phyloP scores from a whole-genome alignment of 92 coral and sea anemone species.

The Muricea muricata region DNA sequence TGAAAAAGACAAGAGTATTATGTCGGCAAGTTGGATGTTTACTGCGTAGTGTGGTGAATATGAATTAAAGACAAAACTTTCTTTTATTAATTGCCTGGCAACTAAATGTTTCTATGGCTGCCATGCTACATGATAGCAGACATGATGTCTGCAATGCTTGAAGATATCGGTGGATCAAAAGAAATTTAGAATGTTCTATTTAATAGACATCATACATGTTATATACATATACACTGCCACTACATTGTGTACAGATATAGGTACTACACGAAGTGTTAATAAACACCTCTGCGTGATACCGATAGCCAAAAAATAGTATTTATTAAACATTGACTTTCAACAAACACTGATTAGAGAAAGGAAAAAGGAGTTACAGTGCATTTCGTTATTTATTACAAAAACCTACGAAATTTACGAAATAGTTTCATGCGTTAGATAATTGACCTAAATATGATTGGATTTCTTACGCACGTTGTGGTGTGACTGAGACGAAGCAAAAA shows the following conservation, averaged over 20 bases:
- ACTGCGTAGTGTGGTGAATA: not conserved
- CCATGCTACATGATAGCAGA: not conserved
- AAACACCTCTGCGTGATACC: slow-evolving; percentile 17
- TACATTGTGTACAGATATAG: too few species aligned
- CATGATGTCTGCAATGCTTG: slow-evolving; percentile 2
- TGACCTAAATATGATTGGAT: too few species aligned
- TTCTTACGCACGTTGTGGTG: too few species aligned
- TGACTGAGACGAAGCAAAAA: too few species aligned
- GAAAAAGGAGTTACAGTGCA: not conserved
- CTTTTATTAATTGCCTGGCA: not conserved
- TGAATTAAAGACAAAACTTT: slow-evolving; percentile 5
- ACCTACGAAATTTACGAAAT: too few species aligned
- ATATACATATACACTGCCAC: too few species aligned
- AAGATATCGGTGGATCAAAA: slow-evolving; percentile 30
- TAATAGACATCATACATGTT: not conserved
- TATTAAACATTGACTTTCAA: too few species aligned
- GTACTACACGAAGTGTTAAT: slow-evolving; percentile 9
- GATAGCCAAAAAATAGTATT: not conserved
- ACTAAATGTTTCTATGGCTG: not conserved
- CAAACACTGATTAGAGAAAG: not conserved
- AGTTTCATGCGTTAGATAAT: too few species aligned
- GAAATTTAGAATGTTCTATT: not conserved
- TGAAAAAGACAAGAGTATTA: not conserved
- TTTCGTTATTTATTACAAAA: too few species aligned
- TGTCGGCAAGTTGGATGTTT: not conserved